Percentiles rank a stretch among this genome's conserved stretches.
Evolutionary conservation across 2,113 vertebrate species (phyloP).

Genomic region (Astur gentilis): DNA sequence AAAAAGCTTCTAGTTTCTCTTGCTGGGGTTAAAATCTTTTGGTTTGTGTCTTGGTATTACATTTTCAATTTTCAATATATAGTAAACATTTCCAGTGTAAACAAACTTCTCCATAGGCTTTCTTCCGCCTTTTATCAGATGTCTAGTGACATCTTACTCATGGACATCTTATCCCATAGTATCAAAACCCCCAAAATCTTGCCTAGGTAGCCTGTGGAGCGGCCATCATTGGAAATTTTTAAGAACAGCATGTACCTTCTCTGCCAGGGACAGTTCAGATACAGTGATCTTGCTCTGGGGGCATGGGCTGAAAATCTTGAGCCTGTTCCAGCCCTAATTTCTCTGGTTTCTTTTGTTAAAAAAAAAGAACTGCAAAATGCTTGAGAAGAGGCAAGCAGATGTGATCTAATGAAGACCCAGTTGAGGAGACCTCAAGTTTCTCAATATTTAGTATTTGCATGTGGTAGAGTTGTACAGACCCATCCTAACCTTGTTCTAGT

Average conservation of each 20-base stretch:
- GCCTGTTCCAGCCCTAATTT: not conserved
- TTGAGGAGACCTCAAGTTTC: not conserved
- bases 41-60: not conserved
- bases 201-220: not conserved
- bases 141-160: not conserved
- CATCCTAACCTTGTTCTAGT: not conserved
- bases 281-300: not conserved
- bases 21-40: not conserved
- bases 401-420: not conserved
- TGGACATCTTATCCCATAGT: not conserved
- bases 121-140: not conserved
- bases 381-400: not conserved
- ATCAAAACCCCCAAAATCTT: not conserved
- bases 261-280: not conserved
- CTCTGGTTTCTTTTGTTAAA: not conserved
- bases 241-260: not conserved
- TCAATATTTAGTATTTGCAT: not conserved
- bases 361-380: not conserved
- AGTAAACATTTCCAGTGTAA: not conserved
- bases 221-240: not conserved
- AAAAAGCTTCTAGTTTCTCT: not conserved
- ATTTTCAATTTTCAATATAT: not conserved
- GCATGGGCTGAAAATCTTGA: not conserved
- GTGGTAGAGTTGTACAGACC: not conserved
- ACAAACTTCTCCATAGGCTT: not conserved